A percentile compares a stretch with the other conserved stretches of the same genome.
Evolutionary conservation across 1,140 invertebrate genomes (phyloP).

Genomic region (Caenorhabditis remanei): DNA sequence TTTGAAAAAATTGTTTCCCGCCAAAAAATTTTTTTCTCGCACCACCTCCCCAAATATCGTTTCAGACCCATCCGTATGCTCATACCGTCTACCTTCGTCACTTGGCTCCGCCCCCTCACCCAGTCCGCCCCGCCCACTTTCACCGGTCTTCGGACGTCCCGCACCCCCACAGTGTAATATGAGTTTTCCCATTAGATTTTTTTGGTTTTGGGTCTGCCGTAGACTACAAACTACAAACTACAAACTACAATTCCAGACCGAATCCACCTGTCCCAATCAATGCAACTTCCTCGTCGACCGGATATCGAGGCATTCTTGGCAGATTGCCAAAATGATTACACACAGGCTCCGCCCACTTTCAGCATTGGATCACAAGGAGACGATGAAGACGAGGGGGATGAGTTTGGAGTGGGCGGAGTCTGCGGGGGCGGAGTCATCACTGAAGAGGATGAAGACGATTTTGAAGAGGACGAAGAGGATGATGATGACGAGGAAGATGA

Average conservation of each 20-base stretch:
- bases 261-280: slow-evolving; percentile 14
- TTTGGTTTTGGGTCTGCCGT: neutral
- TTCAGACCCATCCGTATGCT: slow-evolving; percentile 54
- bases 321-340: slow-evolving; percentile 40
- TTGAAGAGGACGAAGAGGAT: slow-evolving; percentile 22
- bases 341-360: slow-evolving; percentile 21
- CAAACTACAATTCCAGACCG: slow-evolving; percentile 16
- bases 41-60: neutral
- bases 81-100: slow-evolving; percentile 53
- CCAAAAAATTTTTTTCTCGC: neutral
- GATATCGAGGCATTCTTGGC: slow-evolving; percentile 43
- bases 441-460: slow-evolving; percentile 52
- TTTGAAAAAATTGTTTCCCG: no score
- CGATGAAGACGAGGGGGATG: neutral
- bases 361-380: slow-evolving; percentile 30
- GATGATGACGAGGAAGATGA: slow-evolving; percentile 40
- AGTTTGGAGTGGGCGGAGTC: no score
- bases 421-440: neutral
- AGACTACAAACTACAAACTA: neutral
- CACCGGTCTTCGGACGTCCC: slow-evolving; percentile 56
- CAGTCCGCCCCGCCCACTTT: slow-evolving; percentile 57
- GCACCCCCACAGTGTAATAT: slow-evolving; percentile 50
- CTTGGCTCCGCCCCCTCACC: slow-evolving; percentile 50
- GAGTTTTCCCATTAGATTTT: neutral
- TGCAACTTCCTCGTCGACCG: slow-evolving; percentile 23